phyloP scores from a whole-genome alignment of 2,797 vertebrate genomes.

The Lates japonicus region DNA sequence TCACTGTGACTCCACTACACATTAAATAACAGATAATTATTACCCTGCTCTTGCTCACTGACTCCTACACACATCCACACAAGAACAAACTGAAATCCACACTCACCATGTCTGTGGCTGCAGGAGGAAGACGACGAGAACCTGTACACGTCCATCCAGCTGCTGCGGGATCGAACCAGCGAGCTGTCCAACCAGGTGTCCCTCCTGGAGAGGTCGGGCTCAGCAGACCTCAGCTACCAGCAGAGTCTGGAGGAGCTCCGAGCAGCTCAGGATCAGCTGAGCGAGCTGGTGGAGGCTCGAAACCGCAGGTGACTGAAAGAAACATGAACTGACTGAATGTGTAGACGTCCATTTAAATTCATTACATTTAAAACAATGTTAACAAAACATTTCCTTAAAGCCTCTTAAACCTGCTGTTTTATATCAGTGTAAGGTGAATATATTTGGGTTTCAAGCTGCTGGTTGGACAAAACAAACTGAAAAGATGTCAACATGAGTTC shows the following conservation, averaged over 20 bases:
- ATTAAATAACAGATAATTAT: too few relatives aligned
- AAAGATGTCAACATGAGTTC: too few relatives aligned
- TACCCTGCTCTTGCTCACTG: too few relatives aligned
- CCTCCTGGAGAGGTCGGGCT: conserved; percentile 86
- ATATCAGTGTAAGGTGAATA: background rate
- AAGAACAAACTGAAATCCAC: background rate
- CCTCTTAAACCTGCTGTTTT: background rate
- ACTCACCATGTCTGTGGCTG: background rate
- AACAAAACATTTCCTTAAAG: background rate
- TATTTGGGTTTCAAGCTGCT: too few relatives aligned
- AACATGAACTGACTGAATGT: background rate
- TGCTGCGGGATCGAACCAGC: conserved; percentile 88
- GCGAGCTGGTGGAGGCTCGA: conserved; percentile 90
- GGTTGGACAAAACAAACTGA: too few relatives aligned
- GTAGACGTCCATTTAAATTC: background rate
- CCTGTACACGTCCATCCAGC: conserved; percentile 92
- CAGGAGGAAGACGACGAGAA: conserved; percentile 93
- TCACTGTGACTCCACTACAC: too few relatives aligned
- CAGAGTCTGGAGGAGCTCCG: conserved; percentile 90
- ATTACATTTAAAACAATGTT: too few relatives aligned
- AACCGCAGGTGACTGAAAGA: conserved; percentile 85
- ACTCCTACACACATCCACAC: too few relatives aligned
- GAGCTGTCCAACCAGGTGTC: conserved; percentile 90
- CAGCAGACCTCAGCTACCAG: conserved; percentile 88
- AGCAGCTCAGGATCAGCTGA: conserved; percentile 88